These are phyloP conservation scores for Synergus laeviventris DNA, from an alignment of 2,888 invertebrate species.

Conservation along the genomic window DNA sequence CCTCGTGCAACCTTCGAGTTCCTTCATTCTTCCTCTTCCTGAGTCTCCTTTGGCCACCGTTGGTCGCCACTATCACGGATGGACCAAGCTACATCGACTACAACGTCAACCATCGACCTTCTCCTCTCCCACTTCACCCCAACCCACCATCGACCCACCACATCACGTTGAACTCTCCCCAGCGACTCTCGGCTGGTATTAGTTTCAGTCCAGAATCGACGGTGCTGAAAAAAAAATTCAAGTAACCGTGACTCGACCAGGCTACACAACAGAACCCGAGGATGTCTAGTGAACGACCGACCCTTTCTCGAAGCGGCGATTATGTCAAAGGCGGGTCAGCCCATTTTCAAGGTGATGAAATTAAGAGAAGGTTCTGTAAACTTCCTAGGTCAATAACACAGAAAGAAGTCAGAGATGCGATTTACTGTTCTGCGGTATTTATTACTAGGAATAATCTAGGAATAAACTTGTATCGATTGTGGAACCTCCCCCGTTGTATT, in stretches of 20 bases:
- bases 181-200: constrained; percentile 31
- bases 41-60: constrained; percentile 16
- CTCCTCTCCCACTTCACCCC: neutral
- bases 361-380: constrained; percentile 30
- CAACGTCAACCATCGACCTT: neutral
- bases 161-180: constrained; percentile 28
- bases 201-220: constrained; percentile 33
- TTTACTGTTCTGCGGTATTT: neutral
- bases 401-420: neutral
- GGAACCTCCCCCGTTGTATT: no score
- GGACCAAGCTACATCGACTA: neutral
- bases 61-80: constrained; percentile 33
- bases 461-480: no score
- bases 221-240: constrained; percentile 29
- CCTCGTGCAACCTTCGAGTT: constrained; percentile 33
- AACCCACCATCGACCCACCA: constrained; percentile 4
- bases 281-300: constrained; percentile 37
- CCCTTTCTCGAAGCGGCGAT: constrained; percentile 26
- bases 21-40: constrained; percentile 10
- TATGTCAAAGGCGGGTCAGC: constrained; percentile 36
- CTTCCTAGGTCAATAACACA: constrained; percentile 17
- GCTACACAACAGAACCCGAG: constrained; percentile 13
- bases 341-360: constrained; percentile 34
- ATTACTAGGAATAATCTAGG: constrained; percentile 39
- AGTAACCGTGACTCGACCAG: constrained; percentile 30